These are phyloP conservation scores for Dastarcus helophoroides DNA, from an alignment of 2,888 invertebrate species.

Conservation along the genomic window DNA sequence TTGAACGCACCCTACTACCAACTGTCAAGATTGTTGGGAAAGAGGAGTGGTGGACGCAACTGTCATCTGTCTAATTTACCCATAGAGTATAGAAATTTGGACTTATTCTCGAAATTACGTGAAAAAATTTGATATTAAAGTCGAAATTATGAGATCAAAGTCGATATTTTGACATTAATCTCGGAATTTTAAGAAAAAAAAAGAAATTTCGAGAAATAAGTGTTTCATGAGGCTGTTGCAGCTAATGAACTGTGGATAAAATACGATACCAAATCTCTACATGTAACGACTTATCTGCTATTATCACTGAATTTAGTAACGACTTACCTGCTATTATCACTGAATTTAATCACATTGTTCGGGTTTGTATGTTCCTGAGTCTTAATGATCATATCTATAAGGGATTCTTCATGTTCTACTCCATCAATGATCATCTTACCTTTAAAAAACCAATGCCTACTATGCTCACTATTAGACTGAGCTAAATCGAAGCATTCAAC, in stretches of 20 bases:
- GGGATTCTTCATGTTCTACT: constrained; percentile 59
- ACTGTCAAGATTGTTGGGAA: no score
- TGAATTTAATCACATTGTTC: constrained; percentile 95
- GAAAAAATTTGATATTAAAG: background rate
- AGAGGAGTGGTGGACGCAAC: no score
- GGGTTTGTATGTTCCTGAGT: constrained; percentile 77
- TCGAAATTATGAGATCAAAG: constrained; percentile 1
- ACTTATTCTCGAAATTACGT: no score
- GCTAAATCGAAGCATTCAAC: constrained; percentile 97
- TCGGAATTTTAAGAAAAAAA: background rate
- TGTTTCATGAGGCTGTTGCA: background rate
- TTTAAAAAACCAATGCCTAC: constrained; percentile 98
- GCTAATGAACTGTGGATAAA: background rate
- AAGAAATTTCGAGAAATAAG: background rate
- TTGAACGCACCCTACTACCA: no score
- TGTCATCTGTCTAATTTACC: no score
- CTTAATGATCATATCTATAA: constrained; percentile 86
- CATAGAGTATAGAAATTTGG: no score
- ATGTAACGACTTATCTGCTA: background rate
- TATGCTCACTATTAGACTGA: constrained; percentile 97
- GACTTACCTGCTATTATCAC: constrained; percentile 86
- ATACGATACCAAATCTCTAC: background rate
- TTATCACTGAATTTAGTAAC: background rate
- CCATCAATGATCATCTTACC: constrained; percentile 81
- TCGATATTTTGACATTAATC: background rate